Base-by-base conservation (phyloP, 2,888 invertebrate genomes). In the Apocheima hispidaria region DNA sequence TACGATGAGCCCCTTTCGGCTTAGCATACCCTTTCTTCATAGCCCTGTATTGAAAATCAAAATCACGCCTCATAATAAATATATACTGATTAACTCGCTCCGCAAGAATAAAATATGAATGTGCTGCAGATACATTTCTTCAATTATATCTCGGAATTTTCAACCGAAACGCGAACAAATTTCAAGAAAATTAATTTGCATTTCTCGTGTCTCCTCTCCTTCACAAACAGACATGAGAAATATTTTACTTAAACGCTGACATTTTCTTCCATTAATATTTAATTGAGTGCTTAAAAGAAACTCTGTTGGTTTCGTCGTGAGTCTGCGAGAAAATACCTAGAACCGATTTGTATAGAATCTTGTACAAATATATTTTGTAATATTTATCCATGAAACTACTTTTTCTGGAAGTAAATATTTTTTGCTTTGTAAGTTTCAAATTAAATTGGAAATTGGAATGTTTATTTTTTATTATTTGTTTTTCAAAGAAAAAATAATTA, bases 181-280 rank as follows among this genome's bases (percentile, higher is more conserved):
- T 56, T 65, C 40, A 60, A 49, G 63, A 63, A 69, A 69, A 68
- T 75, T 67, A 73, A 64, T 67, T 54, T 66, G 38, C 64, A 55
- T 66, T 43, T 63, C 57, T 43, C 36, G 56, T 63, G 51, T 66
- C 63, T 52, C 44, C 33, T 54, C 60, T 51, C 56, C 64, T 59
- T 67, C 63, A 52, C 44, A 63, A 62, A 65, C 67, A 62, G 65
- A 62, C 63, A 66, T 65, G 67, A 61, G 61, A 64, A 68, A 70
- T 67, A 66, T 71, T 67, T 66, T 56, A 62, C 40, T 54, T 69
- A 63, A 72, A 70, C 66, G 71, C 68, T 56, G 68, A 66, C 70
- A 72, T 72, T 72, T 70, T 64, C 68, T 63, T 67, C 56, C 68
- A 69, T 77, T 70, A 72, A 75, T 75, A 71, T 72, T 71, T 70